Evolutionary conservation across 2,113 vertebrate species (phyloP), one percentile per base, ranked within the genome.

Genomic region (Edolisoma coerulescens): DNA sequence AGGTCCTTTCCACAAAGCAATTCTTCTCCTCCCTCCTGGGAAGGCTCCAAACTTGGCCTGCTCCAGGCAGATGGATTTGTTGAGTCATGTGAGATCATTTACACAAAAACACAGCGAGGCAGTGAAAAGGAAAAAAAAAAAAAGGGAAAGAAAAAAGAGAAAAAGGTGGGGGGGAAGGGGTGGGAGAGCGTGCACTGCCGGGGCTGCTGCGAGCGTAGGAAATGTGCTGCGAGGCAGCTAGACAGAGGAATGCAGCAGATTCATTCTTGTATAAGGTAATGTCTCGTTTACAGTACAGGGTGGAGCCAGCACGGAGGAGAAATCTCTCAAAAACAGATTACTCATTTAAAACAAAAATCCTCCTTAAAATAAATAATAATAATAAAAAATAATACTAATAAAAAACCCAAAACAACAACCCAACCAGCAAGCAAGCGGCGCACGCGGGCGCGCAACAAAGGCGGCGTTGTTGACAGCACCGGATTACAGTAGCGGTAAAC

Each of bases 21-120:
- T 98, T 98, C 98, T 98, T 98, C 98, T 98, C 97, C 98, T 98
- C 98, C 98, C 98, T 98, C 98, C 97, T 98, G 98, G 98, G 98
- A 98, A 97, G 98, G 97, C 97, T 96, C 98, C 97, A 97, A 98
- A 98, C 98, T 98, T 98, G 98, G 98, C 97, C 96, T 95, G 96
- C 98, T 99, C 91, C 95, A 97, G 98, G 98, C 98, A 98, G 95
- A 97, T 98, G 98, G 98, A 99, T 99, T 98, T 99, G 99, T 99
- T 98, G 99, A 99, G 99, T 99, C 99, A 99, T 99, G 98, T 99
- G 99, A 99, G 98, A 98, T 99, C 98, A 98, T 99, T 98, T 99
- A 98, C 98, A 99, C 98, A 99, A 98, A 98, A 97, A 98, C 97
- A 97, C 98, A 97, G 97, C 77, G 87, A 98, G 98, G 97, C 97